Base-by-base conservation (phyloP, 2,113 vertebrate genomes). In the Dascyllus trimaculatus region DNA sequence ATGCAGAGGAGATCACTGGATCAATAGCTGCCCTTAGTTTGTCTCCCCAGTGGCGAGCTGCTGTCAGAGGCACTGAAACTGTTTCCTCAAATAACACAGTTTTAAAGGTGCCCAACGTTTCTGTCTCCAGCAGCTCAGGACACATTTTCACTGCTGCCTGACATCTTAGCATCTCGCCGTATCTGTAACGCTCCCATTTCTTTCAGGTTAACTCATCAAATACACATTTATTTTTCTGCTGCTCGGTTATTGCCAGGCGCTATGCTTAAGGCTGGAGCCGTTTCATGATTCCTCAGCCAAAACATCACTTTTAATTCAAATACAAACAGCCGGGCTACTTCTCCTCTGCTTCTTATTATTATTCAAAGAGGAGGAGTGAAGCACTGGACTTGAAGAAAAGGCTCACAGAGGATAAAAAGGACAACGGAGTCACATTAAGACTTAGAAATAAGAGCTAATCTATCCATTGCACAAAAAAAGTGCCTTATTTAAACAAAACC, bases 21-120 rank as follows among this genome's bases (percentile, higher is more conserved):
- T 90, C 85, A 45, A 91, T 91, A 59, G 48, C 57, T 72, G 85
- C 70, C 85, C 67, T 86, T 56, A 56, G 69, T 57, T 61, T 85
- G 52, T 71, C 71, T 76, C 56, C 21, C 73, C 15, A 0, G 32
- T 61, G 73, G 22, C 1, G 11, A 73, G 56, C 15, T 35, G 29
- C 58, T 67, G 52, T 70, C 70, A 60, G 58, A 45, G 70, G 13
- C 40, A 38, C 77, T 26, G 58, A 69, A 46, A 56, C 54, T 6
- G 38, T 53, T 79, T 53, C 76, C 29, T 71, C 38, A 67, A 79
- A 78, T 72, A 65, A 71, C 29, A 58, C 56, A 40, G 38, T 66
- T 75, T 75, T 22, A 61, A 73, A 75, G 58, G 70, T 52, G 14
- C 45, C 43, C 19, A 56, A 70, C 14, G 8, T 56, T 61, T 82